A percentile compares a stretch with the other conserved stretches of the same genome.
phyloP scores from a whole-genome alignment of 37 sponge, comb jelly and placozoan genomes.

The Bolinopsis microptera region DNA sequence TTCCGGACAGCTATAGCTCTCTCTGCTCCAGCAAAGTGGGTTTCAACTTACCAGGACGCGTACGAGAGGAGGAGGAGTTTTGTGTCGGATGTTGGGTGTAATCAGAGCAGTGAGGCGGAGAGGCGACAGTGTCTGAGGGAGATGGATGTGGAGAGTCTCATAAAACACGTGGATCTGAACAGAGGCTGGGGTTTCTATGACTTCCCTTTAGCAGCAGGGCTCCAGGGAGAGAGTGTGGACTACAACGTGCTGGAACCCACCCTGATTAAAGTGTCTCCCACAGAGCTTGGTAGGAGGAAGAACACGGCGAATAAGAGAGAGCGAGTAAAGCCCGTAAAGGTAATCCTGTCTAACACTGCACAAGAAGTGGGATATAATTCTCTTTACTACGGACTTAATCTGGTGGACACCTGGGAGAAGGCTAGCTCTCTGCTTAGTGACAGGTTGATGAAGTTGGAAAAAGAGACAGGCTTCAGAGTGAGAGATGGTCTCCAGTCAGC shows the following conservation, averaged over 20 bases:
- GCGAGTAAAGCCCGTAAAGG: neutral
- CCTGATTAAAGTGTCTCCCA: neutral
- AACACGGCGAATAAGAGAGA: neutral
- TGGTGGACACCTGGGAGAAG: neutral
- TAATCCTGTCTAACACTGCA: constrained; percentile 6
- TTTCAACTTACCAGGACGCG: constrained; percentile 49
- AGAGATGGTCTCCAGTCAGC: neutral
- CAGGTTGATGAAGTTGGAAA: neutral
- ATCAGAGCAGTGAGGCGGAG: neutral
- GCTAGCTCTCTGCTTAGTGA: neutral
- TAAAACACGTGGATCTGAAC: constrained; percentile 36
- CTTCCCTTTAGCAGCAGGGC: neutral
- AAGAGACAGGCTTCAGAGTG: neutral
- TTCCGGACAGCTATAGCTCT: constrained; percentile 11
- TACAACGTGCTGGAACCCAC: constrained; percentile 51
- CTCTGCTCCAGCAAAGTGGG: constrained; percentile 41
- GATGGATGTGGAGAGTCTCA: constrained; percentile 13
- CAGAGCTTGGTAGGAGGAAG: neutral
- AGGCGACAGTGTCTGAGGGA: constrained; percentile 26
- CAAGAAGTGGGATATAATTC: constrained; percentile 47
- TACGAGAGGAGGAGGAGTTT: constrained; percentile 1
- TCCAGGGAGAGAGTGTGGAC: constrained; percentile 31
- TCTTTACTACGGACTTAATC: constrained; percentile 26
- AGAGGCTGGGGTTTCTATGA: constrained; percentile 65
- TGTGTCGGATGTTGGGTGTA: constrained; percentile 57